phyloP scores from a whole-genome alignment of 2,113 vertebrate genomes.

The Formicarius rufipectus region DNA sequence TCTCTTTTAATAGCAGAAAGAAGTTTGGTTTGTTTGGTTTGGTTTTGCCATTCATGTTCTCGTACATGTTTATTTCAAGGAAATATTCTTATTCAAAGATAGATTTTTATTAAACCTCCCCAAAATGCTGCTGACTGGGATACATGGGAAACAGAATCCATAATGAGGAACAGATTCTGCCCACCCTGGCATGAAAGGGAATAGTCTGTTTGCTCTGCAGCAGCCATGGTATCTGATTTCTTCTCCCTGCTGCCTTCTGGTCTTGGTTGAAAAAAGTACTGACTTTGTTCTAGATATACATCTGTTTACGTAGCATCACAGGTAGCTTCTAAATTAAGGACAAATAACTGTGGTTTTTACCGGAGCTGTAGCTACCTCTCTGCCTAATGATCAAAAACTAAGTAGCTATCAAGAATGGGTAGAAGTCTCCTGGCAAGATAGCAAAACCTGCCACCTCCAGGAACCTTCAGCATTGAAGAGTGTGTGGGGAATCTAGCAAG shows the following conservation, averaged over 20 bases:
- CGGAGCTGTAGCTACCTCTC: not conserved
- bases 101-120: not conserved
- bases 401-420: not conserved
- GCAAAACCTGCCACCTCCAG: not conserved
- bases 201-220: not conserved
- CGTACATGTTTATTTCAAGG: not conserved
- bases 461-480: not conserved
- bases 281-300: not conserved
- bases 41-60: not conserved
- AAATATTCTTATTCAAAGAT: not conserved
- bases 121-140: not conserved
- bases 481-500: not conserved
- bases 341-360: not conserved
- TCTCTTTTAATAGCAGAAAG: not conserved
- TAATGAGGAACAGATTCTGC: not conserved
- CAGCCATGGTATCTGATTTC: not conserved
- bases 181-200: not conserved
- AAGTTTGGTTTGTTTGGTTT: not conserved
- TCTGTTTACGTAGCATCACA: not conserved
- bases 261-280: not conserved
- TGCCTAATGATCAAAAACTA: not conserved
- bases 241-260: not conserved
- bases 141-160: not conserved
- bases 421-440: not conserved
- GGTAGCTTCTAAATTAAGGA: not conserved